phyloP scores from a whole-genome alignment of 2,888 invertebrate species.

The Cenopis cana region DNA sequence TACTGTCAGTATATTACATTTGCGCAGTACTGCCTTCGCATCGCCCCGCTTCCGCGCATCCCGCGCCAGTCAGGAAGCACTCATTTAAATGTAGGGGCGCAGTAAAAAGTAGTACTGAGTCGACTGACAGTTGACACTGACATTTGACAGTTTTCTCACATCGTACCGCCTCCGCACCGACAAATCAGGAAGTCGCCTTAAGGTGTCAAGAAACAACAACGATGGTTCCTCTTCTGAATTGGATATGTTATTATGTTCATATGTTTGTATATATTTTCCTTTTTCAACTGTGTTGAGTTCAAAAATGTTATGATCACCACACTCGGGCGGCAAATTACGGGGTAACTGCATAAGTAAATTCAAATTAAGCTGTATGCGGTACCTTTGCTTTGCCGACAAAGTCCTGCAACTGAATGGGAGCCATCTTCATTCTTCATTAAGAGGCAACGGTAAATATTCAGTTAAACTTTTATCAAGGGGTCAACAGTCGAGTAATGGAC shows the following conservation, averaged over 20 bases:
- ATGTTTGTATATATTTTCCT: neutral
- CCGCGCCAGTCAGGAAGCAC: no score
- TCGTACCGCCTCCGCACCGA: no score
- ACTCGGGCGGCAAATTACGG: neutral
- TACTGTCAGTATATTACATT: no score
- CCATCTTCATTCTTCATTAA: slow-evolving; percentile 59
- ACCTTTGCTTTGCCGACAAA: slow-evolving; percentile 52
- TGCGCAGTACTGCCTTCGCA: no score
- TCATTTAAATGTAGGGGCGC: no score
- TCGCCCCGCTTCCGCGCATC: no score
- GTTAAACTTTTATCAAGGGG: slow-evolving; percentile 53
- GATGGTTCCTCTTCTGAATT: neutral
- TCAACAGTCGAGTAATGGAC: slow-evolving; percentile 56
- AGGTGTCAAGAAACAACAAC: neutral
- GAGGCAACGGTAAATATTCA: slow-evolving; percentile 64
- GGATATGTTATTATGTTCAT: no score
- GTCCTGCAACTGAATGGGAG: slow-evolving; percentile 47
- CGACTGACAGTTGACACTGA: no score
- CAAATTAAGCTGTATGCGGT: slow-evolving; percentile 63
- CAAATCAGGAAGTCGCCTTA: no score
- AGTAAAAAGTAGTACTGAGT: no score
- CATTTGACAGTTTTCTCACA: no score
- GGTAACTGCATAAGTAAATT: slow-evolving; percentile 58
- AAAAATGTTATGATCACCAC: slow-evolving; percentile 1
- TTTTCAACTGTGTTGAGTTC: neutral